Base-by-base conservation (phyloP, 2,888 invertebrate species). In the Polyploca ridens region DNA sequence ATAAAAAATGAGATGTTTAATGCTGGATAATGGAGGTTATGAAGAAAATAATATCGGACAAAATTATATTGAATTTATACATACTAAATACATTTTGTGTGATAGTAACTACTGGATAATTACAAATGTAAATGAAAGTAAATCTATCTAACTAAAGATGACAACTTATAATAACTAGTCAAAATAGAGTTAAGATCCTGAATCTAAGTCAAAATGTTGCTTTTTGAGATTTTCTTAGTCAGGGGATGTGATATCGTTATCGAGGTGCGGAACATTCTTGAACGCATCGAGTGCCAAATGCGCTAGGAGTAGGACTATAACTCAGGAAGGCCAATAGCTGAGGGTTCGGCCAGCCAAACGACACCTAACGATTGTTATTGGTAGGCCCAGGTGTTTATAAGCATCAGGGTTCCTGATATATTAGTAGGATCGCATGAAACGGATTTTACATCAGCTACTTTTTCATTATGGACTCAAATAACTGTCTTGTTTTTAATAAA, bases 381-480 rank as follows among this genome's bases (percentile, higher is more conserved):
- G 76, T 65, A 58, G 63, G 63, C 73, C 77, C 84, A 84, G 85
- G 84, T 85, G 84, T 71, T 72, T 67, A 65, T 78, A 79, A 82
- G 74, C 72, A 73, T 76, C 69, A 71, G 67, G 69, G 65, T 69
- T 68, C 62, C 67, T 77, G 75, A 79, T 73, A 77, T 78, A 79
- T 81, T 76, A 69, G 67, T 68, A 66, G 65, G 63, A 64, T 73
- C 67, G 66, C 66, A 66, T 66, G 68, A 64, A 54, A 4, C n/a
- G 54, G 19, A 54, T 54, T 54, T 10, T 2, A 54, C 54, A 19
- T 10, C 16, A 14, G 5, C 44, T 44, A 11, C 3, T 41, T 10
- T 38, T 38, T 38, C 38, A 38, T 38, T 38, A 1, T 8, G 38
- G 3, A 44, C 14, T 44, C 44, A 44, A 46, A 46, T 46, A 46